Evolutionary conservation across 2,113 vertebrate genomes (phyloP).

Genomic region (Rutilus rutilus): DNA sequence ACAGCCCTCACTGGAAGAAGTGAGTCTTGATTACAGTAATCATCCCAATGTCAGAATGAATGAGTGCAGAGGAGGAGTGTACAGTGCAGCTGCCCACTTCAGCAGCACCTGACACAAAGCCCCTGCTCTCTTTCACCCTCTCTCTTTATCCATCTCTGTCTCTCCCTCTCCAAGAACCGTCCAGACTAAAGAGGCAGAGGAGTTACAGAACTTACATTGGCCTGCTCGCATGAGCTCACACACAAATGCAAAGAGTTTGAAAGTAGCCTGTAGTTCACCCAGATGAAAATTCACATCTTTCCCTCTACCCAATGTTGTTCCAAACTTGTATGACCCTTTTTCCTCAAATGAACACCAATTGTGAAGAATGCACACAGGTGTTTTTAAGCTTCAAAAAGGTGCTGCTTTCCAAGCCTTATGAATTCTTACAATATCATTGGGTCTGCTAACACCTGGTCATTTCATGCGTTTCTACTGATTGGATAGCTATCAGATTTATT

Average conservation of each 20-base stretch:
- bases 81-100: conserved; percentile 61
- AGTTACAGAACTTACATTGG: conserved; percentile 1
- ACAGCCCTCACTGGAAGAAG: conserved; percentile 27
- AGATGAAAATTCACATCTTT: not conserved
- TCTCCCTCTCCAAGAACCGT: not conserved
- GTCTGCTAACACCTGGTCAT: no score
- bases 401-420: not conserved
- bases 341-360: not conserved
- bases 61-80: conserved; percentile 37
- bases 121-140: conserved; percentile 44
- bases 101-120: conserved; percentile 59
- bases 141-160: conserved; percentile 38
- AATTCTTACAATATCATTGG: not conserved
- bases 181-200: conserved; percentile 19
- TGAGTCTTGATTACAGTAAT: conserved; percentile 49
- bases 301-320: not conserved
- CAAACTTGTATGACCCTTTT: not conserved
- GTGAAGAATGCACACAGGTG: not conserved
- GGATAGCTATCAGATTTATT: no score
- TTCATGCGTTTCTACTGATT: no score
- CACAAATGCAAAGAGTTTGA: not conserved
- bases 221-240: not conserved
- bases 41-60: conserved; percentile 41
- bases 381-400: no score
- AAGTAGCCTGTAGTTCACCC: not conserved